Conservation (phyloP, 2,113 vertebrate genomes). For the Thoracochromis brauschi region DNA sequence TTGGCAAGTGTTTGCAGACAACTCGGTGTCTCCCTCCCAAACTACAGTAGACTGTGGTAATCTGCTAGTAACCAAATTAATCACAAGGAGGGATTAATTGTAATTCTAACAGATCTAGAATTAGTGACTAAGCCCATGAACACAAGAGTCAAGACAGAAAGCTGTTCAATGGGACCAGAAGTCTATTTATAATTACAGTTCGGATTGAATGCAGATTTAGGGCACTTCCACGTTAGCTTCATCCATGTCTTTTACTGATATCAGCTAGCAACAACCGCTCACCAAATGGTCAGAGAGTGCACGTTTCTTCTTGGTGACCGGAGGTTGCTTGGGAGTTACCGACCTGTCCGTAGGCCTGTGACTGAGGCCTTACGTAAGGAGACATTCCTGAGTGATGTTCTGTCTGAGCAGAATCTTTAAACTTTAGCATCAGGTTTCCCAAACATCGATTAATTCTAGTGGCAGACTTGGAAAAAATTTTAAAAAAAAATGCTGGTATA, state of each 20-base stretch:
- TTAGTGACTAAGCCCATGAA: not conserved
- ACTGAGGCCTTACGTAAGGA: not conserved
- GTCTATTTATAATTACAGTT: not conserved
- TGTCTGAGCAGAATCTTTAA: not conserved
- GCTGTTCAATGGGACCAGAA: not conserved
- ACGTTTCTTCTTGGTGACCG: not conserved
- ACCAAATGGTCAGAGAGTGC: not conserved
- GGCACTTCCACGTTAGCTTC: not conserved
- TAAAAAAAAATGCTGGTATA: not conserved
- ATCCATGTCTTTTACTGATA: not conserved
- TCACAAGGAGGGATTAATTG: not conserved
- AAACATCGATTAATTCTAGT: not conserved
- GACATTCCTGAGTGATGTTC: constrained; percentile 57
- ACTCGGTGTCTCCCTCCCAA: not conserved
- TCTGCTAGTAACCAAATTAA: not conserved
- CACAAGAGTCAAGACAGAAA: not conserved
- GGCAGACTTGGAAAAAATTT: not conserved
- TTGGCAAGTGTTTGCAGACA: not conserved
- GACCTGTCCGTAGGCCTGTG: not conserved
- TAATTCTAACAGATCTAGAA: not conserved
- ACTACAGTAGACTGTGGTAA: not conserved
- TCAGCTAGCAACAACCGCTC: not conserved
- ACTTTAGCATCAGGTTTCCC: not conserved
- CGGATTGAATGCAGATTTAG: not conserved
- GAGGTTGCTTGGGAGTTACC: not conserved